Evolutionary conservation across 2,113 vertebrate species (phyloP), one percentile per base, ranked within the genome.

Genomic region (Diadophis punctatus): DNA sequence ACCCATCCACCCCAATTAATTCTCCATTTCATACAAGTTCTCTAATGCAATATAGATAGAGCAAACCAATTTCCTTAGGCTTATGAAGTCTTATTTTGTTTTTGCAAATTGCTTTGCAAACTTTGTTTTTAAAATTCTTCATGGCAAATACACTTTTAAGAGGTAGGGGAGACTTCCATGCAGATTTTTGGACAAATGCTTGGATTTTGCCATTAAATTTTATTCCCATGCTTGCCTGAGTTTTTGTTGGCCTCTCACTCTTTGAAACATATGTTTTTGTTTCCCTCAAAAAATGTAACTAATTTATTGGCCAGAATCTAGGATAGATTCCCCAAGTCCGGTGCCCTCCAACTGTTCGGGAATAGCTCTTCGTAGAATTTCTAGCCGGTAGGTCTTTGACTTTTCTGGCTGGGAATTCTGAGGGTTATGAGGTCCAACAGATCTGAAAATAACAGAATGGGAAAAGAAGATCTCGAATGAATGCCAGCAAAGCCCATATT

Each of bases 191-290:
- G 51, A 90, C 14, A 95, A 90, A 90, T 86, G 52, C 0, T 8
- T 90, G 93, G 89, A 95, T 92, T 93, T 84, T 87, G 46, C 80
- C 86, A 89, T 94, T 93, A 94, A 93, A 89, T 94, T 92, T 95
- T 91, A 92, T 96, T 96, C 96, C 86, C 94, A 95, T 94, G 89
- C 91, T 27, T 88, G 89, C 88, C 3, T 55, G 92, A 95, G 90
- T 93, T 97, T 96, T 96, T 96, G 93, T 97, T 97, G 96, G 96
- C 97, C 94, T 90, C 90, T 90, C 85, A 95, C 86, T 90, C 49
- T 93, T 95, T 94, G 68, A 93, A 95, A 95, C 97, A 97, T 97
- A 92, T 97, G 97, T 96, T 97, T 95, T 94, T 97, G 94, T 96
- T 97, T 97, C 97, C 91, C 94, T 93, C 96, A 95, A 95, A 95